Conservation (phyloP, 2,888 invertebrate species). For the Brachynemurus nebulosus region DNA sequence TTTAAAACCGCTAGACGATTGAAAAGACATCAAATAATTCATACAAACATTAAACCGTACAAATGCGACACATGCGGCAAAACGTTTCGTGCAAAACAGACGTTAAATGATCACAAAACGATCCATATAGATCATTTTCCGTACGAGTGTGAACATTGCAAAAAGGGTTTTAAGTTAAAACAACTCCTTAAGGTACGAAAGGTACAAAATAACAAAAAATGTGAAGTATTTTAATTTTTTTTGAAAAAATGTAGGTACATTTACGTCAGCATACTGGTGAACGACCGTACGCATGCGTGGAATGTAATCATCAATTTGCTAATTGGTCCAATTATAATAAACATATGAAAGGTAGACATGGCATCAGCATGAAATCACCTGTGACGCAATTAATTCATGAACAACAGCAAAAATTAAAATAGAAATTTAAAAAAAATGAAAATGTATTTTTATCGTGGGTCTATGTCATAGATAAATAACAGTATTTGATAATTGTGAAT, state of each 20-base stretch:
- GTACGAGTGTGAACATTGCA: slow-evolving; percentile 4
- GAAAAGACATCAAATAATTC: slow-evolving; percentile 2
- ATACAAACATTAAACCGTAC: slow-evolving; percentile 1
- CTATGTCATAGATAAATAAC: too few relatives aligned
- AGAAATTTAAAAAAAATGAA: too few relatives aligned
- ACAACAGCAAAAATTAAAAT: background rate
- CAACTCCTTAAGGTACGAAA: slow-evolving; percentile 2
- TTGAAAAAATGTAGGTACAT: background rate
- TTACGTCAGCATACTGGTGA: slow-evolving; percentile 3
- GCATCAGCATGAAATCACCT: background rate
- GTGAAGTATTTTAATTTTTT: background rate
- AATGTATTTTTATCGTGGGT: too few relatives aligned
- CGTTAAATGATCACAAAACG: slow-evolving; percentile 3
- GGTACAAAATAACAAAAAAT: too few relatives aligned
- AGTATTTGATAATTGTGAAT: too few relatives aligned
- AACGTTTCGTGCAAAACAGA: background rate
- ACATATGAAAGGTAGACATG: slow-evolving; percentile 4
- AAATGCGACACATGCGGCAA: slow-evolving; percentile 1
- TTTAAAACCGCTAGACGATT: slow-evolving; percentile 3
- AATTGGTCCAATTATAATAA: slow-evolving; percentile 6
- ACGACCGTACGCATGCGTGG: slow-evolving; percentile 1
- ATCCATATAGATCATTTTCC: slow-evolving; percentile 2
- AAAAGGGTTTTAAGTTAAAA: slow-evolving; percentile 3
- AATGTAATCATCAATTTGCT: background rate
- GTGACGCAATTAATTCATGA: background rate